These are phyloP conservation scores for Montipora efflorescens DNA, from an alignment of 64 coral and sea anemone species.

Conservation along the genomic window DNA sequence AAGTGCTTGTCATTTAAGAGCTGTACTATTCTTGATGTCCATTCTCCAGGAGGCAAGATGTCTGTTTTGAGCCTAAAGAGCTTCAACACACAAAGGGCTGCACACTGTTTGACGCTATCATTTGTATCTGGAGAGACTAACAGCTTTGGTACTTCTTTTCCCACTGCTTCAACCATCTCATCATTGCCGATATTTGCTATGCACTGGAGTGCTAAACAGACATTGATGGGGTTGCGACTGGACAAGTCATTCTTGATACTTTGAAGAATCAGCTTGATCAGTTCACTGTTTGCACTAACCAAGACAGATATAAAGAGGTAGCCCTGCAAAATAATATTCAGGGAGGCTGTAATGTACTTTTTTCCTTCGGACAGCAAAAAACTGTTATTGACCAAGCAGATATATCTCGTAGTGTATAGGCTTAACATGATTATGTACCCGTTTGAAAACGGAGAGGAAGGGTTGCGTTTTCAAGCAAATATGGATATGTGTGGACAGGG, in stretches of 20 bases:
- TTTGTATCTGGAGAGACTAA: conserved; percentile 92
- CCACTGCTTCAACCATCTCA: conserved; percentile 96
- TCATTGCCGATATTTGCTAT: conserved; percentile 97
- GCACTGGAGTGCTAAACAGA: conserved; percentile 92
- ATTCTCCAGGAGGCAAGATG: conserved; percentile 91
- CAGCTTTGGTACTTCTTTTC: conserved; percentile 89
- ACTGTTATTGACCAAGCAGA: no score
- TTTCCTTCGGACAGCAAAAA: no score
- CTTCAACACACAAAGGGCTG: conserved; percentile 92
- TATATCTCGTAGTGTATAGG: no score
- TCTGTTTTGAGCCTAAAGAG: conserved; percentile 82
- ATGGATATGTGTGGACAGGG: no score
- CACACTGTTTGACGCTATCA: conserved; percentile 96
- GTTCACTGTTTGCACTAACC: conserved; percentile 96
- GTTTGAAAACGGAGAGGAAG: no score
- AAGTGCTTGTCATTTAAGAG: conserved; percentile 97
- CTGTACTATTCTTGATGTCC: conserved; percentile 99
- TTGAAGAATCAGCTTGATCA: conserved; percentile 95
- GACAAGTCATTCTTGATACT: conserved; percentile 98
- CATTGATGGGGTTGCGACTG: conserved; percentile 93
- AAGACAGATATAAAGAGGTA: conserved; percentile 97
- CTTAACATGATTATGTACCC: no score
- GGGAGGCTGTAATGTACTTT: no score
- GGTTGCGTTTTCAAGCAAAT: no score
- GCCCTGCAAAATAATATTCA: conserved; percentile 46